Evolutionary conservation across 2,888 invertebrate species (phyloP).

Genomic region (Platycheirus rosarum): DNA sequence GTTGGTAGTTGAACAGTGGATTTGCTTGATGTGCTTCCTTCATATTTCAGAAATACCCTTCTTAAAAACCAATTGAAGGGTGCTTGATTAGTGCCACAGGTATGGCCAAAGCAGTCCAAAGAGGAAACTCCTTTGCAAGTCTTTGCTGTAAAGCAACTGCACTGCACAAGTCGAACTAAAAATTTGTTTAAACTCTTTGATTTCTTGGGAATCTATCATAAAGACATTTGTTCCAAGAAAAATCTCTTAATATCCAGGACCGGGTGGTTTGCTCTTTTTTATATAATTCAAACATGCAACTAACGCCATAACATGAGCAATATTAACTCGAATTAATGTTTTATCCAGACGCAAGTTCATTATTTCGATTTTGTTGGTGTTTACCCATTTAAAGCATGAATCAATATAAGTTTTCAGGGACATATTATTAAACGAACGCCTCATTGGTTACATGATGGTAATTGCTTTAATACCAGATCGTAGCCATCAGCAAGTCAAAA

Average conservation of each 20-base stretch:
- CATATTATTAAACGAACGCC: too few relatives aligned
- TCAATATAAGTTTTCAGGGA: too few relatives aligned
- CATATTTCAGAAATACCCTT: neutral
- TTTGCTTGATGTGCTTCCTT: neutral
- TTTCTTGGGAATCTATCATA: neutral
- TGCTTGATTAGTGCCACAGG: neutral
- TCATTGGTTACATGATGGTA: too few relatives aligned
- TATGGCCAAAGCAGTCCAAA: neutral
- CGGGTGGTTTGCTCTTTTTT: neutral
- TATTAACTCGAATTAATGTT: neutral
- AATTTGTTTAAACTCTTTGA: neutral
- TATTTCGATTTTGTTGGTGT: too few relatives aligned
- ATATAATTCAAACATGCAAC: neutral
- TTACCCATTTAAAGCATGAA: neutral
- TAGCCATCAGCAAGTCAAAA: too few relatives aligned
- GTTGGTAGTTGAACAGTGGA: too few relatives aligned
- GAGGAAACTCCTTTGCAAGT: conserved; percentile 1
- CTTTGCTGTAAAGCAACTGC: neutral
- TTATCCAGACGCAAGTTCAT: neutral
- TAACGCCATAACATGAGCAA: conserved; percentile 1
- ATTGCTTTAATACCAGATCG: too few relatives aligned
- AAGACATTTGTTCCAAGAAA: neutral
- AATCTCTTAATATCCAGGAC: neutral
- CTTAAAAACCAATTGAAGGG: neutral
- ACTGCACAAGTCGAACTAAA: neutral